Conservation (phyloP, 2,797 vertebrate genomes). For the Chelon labrosus region DNA sequence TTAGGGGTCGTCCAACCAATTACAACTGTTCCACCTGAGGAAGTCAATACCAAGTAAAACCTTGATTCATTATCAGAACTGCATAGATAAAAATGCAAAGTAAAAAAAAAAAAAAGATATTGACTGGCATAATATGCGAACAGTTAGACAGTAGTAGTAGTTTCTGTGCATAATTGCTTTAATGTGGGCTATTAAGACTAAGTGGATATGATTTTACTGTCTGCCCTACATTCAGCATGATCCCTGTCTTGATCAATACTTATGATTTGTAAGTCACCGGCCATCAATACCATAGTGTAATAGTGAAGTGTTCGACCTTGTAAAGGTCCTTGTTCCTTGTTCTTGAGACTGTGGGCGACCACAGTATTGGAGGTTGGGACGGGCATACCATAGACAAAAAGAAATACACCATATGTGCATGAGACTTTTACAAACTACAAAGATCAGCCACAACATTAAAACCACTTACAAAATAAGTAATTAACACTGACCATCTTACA, state of each 20-base stretch:
- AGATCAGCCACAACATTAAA: too few species aligned
- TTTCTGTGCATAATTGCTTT: slow-evolving; percentile 94
- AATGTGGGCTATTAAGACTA: slow-evolving; percentile 96
- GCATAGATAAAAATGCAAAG: slow-evolving; percentile 80
- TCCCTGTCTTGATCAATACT: slow-evolving; percentile 93
- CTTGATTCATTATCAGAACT: slow-evolving; percentile 85
- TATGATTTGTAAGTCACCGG: slow-evolving; percentile 93
- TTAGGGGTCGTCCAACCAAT: slow-evolving; percentile 80
- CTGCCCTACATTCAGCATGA: slow-evolving; percentile 90
- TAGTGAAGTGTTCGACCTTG: slow-evolving; percentile 90
- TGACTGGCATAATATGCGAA: slow-evolving; percentile 80
- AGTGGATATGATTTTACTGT: slow-evolving; percentile 94
- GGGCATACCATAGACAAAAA: not conserved
- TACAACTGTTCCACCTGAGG: slow-evolving; percentile 82
- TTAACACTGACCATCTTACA: too few species aligned
- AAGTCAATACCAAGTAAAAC: slow-evolving; percentile 80
- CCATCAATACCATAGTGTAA: slow-evolving; percentile 84
- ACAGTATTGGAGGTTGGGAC: slow-evolving; percentile 35
- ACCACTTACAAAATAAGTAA: too few species aligned
- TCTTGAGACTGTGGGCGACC: slow-evolving; percentile 83
- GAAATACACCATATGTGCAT: not conserved
- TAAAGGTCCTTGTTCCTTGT: slow-evolving; percentile 85
- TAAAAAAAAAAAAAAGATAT: slow-evolving; percentile 75
- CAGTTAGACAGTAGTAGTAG: slow-evolving; percentile 85
- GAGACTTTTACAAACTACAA: not conserved